phyloP scores from a whole-genome alignment of 2,113 vertebrate species.

The Piprites chloris region DNA sequence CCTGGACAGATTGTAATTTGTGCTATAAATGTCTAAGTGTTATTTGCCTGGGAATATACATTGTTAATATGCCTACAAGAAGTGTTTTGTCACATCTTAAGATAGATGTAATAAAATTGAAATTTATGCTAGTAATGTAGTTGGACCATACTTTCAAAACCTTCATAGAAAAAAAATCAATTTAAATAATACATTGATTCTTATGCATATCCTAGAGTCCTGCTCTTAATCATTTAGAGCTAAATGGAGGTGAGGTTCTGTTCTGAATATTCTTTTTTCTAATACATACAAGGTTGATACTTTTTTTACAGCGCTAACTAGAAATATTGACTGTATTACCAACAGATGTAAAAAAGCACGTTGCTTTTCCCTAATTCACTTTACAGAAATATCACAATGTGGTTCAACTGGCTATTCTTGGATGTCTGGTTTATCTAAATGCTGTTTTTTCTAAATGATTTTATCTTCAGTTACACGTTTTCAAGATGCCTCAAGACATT shows the following conservation, averaged over 20 bases:
- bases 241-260: neutral
- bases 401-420: neutral
- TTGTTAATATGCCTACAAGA: neutral
- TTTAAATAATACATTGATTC: neutral
- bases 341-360: neutral
- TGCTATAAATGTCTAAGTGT: neutral
- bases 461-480: neutral
- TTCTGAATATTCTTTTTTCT: constrained; percentile 11
- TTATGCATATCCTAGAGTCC: neutral
- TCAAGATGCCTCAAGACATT: neutral
- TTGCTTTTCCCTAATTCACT: neutral
- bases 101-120: neutral
- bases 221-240: neutral
- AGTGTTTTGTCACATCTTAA: neutral
- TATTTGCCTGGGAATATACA: neutral
- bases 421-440: neutral
- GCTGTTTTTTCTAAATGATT: neutral
- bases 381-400: neutral
- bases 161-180: neutral
- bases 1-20: neutral
- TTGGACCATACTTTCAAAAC: neutral
- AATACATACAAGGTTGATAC: neutral
- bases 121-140: neutral
- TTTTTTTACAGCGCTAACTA: neutral
- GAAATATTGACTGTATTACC: neutral